phyloP scores from a whole-genome alignment of 2,797 vertebrate species.

The Silurus lanzhouensis region DNA sequence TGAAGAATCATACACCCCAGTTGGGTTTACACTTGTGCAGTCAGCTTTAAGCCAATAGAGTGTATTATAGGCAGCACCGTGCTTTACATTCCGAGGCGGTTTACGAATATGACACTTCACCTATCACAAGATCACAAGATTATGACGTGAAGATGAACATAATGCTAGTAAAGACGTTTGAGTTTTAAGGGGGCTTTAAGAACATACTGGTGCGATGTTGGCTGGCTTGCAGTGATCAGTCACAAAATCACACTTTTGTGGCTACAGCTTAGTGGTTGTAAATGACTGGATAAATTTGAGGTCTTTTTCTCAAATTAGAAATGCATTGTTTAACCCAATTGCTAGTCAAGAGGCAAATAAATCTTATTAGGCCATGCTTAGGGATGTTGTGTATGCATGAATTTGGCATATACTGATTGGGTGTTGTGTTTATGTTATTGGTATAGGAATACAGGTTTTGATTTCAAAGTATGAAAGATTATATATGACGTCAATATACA shows the following conservation, averaged over 20 bases:
- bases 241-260: conserved; percentile 29
- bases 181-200: conserved; percentile 33
- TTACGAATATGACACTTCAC: conserved; percentile 10
- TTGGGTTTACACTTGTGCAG: conserved; percentile 12
- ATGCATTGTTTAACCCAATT: neutral
- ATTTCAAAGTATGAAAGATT: neutral
- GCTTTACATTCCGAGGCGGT: conserved; percentile 10
- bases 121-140: neutral
- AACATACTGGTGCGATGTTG: neutral
- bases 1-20: conserved; percentile 10
- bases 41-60: conserved; percentile 1
- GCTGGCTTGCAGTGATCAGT: conserved; percentile 15
- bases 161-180: conserved; percentile 28
- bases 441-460: neutral
- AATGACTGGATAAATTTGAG: conserved; percentile 60
- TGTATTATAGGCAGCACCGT: neutral
- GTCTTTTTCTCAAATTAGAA: neutral
- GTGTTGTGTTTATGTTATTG: neutral
- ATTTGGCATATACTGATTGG: too few species aligned
- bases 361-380: neutral
- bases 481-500: neutral
- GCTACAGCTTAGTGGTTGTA: conserved; percentile 55
- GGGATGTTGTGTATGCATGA: neutral
- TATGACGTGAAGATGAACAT: conserved; percentile 39
- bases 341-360: neutral